Percentiles rank a stretch among this genome's conserved stretches.
Evolutionary conservation across 2,797 vertebrate species (phyloP).

Genomic region (Sebastes goodei): DNA sequence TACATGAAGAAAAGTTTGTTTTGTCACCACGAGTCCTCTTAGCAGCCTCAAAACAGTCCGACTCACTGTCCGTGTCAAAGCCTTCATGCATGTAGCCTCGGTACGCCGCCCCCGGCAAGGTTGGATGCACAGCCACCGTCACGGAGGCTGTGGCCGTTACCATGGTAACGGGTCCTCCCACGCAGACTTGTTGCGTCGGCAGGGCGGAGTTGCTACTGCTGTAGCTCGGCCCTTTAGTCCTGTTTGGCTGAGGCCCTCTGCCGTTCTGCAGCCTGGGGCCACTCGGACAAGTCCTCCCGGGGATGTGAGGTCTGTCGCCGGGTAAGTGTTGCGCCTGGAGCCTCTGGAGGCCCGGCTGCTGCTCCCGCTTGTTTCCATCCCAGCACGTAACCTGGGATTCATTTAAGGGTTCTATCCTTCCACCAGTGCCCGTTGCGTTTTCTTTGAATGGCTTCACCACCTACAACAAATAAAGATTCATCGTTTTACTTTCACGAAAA

Average conservation of each 20-base stretch:
- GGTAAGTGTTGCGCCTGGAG: conserved; percentile 71
- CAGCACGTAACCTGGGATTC: conserved; percentile 70
- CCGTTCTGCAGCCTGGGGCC: conserved; percentile 75
- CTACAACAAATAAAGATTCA: conserved; percentile 69
- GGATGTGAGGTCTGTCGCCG: conserved; percentile 75
- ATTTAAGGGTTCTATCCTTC: conserved; percentile 75
- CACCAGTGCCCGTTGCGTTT: conserved; percentile 66
- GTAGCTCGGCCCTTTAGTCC: conserved; percentile 82
- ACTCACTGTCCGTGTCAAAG: conserved; percentile 83
- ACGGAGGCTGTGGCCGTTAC: conserved; percentile 94
- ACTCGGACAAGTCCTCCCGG: conserved; percentile 83
- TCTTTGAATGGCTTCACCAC: conserved; percentile 93
- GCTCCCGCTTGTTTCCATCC: conserved; percentile 74
- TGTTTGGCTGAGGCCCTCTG: conserved; percentile 83
- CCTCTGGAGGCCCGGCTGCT: conserved; percentile 66
- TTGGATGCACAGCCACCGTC: conserved; percentile 92
- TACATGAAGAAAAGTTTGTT: conserved; percentile 72
- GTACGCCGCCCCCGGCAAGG: conserved; percentile 88
- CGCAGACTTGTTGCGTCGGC: conserved; percentile 50
- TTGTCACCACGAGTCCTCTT: conserved; percentile 74
- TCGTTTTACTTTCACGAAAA: conserved; percentile 8
- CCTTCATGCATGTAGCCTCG: conserved; percentile 87
- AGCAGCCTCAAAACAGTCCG: conserved; percentile 83
- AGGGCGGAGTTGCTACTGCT: conserved; percentile 59
- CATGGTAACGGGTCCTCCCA: conserved; percentile 80